Evolutionary conservation across 2,888 invertebrate genomes (phyloP), one percentile per base, ranked within the genome.

Genomic region (Zelleria hepariella): DNA sequence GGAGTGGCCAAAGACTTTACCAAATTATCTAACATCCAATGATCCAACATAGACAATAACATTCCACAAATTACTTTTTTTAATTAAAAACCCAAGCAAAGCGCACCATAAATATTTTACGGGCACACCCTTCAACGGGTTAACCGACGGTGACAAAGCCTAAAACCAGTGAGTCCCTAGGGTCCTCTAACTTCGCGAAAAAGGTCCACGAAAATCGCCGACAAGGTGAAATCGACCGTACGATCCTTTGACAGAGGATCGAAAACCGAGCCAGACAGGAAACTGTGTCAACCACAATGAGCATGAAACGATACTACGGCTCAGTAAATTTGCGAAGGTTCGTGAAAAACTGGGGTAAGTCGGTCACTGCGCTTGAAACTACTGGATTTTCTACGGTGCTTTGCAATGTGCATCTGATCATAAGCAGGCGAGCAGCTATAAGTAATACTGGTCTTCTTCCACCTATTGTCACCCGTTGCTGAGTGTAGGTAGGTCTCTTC

Each of bases 141-240:
- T 51, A 42, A 42, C 21, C 21, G 8, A n/a, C n/a, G 51, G 64
- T 63, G 67, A 69, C 25, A 58, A 58, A 51, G 32, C 49, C 68
- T 68, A 68, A 69, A 71, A 64, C 66, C 65, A 60, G 66, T 69
- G 65, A 63, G 63, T 63, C 73, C 70, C 75, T 51, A 60, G 76
- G 73, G 76, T 71, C 67, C 66, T 64, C 68, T 73, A 70, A 66
- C 65, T 64, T 60, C 59, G 61, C 57, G 59, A 25, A 60, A 58
- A 61, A 53, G 63, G 63, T 51, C 51, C 51, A 18, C 51, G 63
- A 64, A 65, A 68, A 62, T 59, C 64, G 64, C 32, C 65, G 57
- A 63, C 62, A 66, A 61, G 62, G 58, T 51, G 61, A 65, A 64
- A 64, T 58, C 59, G 58, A 55, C 64, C 61, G 61, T 65, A 62